A percentile compares a stretch with the other conserved stretches of the same genome.
Evolutionary conservation across 2,888 invertebrate genomes (phyloP).

Genomic region (Hipparchia sbordonii): DNA sequence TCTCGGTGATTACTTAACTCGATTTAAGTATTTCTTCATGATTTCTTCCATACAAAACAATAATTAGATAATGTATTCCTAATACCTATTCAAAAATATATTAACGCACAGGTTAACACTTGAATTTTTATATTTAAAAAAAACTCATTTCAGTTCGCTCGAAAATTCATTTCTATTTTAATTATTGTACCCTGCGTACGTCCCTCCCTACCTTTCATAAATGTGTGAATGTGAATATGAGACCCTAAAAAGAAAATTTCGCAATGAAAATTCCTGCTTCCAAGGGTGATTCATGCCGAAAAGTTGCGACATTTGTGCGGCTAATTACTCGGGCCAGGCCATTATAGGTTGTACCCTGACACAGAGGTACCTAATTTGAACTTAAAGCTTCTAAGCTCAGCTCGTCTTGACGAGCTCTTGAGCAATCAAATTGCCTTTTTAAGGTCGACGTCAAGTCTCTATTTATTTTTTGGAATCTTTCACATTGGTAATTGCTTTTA

Average conservation of each 20-base stretch:
- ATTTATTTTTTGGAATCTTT: constrained; percentile 52
- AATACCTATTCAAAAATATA: too few species aligned
- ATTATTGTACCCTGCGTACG: too few species aligned
- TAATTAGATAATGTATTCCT: too few species aligned
- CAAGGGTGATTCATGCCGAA: neutral
- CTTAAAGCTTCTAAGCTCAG: neutral
- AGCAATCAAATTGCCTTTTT: constrained; percentile 50
- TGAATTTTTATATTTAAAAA: too few species aligned
- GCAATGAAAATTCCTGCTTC: neutral
- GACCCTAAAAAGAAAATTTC: neutral
- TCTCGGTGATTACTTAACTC: too few species aligned
- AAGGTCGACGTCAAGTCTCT: constrained; percentile 45
- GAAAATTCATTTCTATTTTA: too few species aligned
- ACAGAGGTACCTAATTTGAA: neutral
- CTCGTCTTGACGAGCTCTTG: too few species aligned
- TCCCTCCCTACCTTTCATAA: neutral
- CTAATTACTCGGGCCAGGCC: neutral
- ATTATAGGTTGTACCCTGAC: neutral
- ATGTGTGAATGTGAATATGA: neutral
- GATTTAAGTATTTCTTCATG: too few species aligned
- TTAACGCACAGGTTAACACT: too few species aligned
- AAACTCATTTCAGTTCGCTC: too few species aligned
- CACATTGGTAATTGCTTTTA: constrained; percentile 23
- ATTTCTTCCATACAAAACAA: too few species aligned
- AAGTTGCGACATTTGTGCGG: constrained; percentile 1